Evolutionary conservation across 2,888 invertebrate genomes (phyloP), one percentile per base, ranked within the genome.

Genomic region (Cyclophora punctaria): DNA sequence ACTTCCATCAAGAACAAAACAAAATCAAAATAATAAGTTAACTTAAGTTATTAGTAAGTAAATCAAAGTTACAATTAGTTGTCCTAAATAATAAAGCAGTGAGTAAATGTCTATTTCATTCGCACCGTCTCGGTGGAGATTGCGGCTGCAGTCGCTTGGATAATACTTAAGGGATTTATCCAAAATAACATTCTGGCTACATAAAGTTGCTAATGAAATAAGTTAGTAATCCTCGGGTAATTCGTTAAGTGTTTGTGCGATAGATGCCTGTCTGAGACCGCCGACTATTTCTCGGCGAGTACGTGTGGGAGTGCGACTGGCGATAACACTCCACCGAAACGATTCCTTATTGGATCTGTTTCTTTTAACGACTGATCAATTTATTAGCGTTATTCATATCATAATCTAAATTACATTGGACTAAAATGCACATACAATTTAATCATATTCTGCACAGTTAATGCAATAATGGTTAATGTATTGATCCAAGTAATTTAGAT

Each of bases 141-240:
- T 65, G 63, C 63, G 65, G 62, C 71, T 73, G 73, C 76, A 78
- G 70, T 75, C 74, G 71, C 69, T 73, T 65, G 72, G 75, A 75
- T 79, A 77, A 75, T 69, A 67, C 76, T 76, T 69, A 64, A 69
- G 76, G 75, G 78, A 78, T 78, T 77, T 75, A 75, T 72, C 75
- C 76, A 75, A 78, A 78, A 79, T 76, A 79, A 79, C 81, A 72
- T 75, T 81, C 77, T 67, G 71, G 64, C 64, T 61, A 67, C 70
- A 66, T 73, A 67, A 81, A 81, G 78, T 81, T 81, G 78, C 73
- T 81, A 81, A 81, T 81, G 80, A 81, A 81, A 81, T 81, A 81
- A 81, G 81, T 81, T 81, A 67, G 78, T 80, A 79, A 81, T 80
- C 81, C 81, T 73, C 70, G 66, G 71, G 78, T 78, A 77, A 80